These are phyloP conservation scores for Limnothrissa miodon DNA, from an alignment of 2,113 vertebrate species.

Conservation along the genomic window DNA sequence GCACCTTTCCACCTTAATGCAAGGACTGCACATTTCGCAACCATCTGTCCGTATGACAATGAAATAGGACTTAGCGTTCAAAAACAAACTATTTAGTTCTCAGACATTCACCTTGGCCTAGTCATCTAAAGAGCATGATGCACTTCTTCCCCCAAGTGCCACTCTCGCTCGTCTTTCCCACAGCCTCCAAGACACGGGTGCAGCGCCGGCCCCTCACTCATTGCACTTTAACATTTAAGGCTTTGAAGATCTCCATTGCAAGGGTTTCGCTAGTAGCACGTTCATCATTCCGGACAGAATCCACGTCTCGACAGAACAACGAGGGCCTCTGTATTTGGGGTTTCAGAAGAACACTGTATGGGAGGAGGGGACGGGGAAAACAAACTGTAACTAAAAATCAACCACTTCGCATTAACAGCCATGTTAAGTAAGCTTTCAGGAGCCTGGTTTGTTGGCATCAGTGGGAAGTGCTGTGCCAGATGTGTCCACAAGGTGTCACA, in stretches of 20 bases:
- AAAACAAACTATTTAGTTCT: neutral
- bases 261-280: conserved; percentile 24
- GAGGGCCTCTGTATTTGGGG: conserved; percentile 12
- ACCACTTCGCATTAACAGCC: neutral
- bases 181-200: conserved; percentile 24
- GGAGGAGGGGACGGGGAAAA: neutral
- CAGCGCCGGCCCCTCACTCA: conserved; percentile 22
- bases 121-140: neutral
- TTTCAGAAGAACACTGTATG: neutral
- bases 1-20: neutral
- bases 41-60: neutral
- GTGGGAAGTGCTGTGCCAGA: conserved; percentile 11
- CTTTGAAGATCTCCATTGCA: conserved; percentile 34
- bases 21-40: neutral
- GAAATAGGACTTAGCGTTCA: neutral
- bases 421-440: conserved; percentile 21
- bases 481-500: neutral
- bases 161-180: conserved; percentile 16
- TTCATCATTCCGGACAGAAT: neutral
- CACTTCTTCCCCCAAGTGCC: neutral
- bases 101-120: neutral
- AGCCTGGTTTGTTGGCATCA: neutral
- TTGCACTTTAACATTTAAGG: conserved; percentile 36
- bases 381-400: neutral
- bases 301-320: neutral